Evolutionary conservation across 2,888 invertebrate genomes (phyloP).

Genomic region (Coecobrya sp.): DNA sequence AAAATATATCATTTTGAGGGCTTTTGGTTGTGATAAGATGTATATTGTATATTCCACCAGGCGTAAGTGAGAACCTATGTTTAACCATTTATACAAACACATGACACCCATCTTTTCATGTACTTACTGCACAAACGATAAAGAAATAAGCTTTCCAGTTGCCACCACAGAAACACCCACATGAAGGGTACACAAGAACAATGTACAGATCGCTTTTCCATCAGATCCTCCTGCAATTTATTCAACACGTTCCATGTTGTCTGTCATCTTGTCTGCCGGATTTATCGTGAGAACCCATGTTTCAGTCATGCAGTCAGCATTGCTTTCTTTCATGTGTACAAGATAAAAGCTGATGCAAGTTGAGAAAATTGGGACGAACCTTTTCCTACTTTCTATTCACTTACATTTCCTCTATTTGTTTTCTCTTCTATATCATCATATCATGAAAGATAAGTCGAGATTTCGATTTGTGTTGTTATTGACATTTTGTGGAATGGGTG

Average conservation of each 20-base stretch:
- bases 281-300: slow-evolving; percentile 51
- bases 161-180: too few species aligned
- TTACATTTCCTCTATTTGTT: background rate
- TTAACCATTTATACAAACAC: too few species aligned
- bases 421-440: background rate
- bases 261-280: slow-evolving; percentile 45
- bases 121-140: too few species aligned
- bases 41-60: too few species aligned
- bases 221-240: slow-evolving; percentile 14
- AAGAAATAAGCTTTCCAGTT: too few species aligned
- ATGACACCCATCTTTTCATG: too few species aligned
- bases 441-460: slow-evolving; percentile 25
- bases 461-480: slow-evolving; percentile 18
- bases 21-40: too few species aligned
- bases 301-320: slow-evolving; percentile 50
- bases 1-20: too few species aligned
- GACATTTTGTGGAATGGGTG: slow-evolving; percentile 8
- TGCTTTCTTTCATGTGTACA: background rate
- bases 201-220: background rate
- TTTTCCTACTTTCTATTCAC: too few species aligned
- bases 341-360: background rate
- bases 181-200: too few species aligned
- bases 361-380: background rate
- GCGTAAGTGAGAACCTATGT: too few species aligned
- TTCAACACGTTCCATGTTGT: slow-evolving; percentile 41